phyloP scores from a whole-genome alignment of 2,113 vertebrate species.

The Sprattus sprattus region DNA sequence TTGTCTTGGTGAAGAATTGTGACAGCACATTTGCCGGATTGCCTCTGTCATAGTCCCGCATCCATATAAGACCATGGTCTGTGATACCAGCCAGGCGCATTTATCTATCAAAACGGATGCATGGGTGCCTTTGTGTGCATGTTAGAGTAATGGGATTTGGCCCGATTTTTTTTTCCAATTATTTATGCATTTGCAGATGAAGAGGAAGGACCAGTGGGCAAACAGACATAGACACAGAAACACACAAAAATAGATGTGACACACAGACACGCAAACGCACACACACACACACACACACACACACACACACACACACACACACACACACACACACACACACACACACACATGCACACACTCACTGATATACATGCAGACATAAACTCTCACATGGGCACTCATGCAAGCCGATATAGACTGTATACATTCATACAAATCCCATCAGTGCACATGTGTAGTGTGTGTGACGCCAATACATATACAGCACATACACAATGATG shows the following conservation, averaged over 20 bases:
- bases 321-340: background rate
- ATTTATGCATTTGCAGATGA: slow-evolving; percentile 16
- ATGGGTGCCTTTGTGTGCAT: background rate
- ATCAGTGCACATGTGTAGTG: background rate
- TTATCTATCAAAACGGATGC: slow-evolving; percentile 14
- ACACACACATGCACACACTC: background rate
- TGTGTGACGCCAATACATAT: too few species aligned
- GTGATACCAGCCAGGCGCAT: background rate
- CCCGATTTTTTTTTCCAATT: slow-evolving; percentile 14
- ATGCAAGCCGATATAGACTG: background rate
- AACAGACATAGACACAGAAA: background rate
- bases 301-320: background rate
- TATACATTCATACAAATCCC: background rate
- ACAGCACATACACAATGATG: background rate
- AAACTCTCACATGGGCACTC: background rate
- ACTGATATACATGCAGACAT: background rate
- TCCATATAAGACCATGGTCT: background rate
- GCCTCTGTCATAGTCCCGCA: background rate
- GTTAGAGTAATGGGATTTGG: slow-evolving; percentile 16
- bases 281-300: background rate
- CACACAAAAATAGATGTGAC: background rate
- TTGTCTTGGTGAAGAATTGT: background rate
- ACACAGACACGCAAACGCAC: too few species aligned
- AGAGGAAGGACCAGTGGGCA: background rate
- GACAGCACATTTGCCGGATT: background rate